Percentiles rank a stretch among this genome's conserved stretches.
Conservation (phyloP, 2,888 invertebrate genomes). For the Acanthosepion lycidas region DNA sequence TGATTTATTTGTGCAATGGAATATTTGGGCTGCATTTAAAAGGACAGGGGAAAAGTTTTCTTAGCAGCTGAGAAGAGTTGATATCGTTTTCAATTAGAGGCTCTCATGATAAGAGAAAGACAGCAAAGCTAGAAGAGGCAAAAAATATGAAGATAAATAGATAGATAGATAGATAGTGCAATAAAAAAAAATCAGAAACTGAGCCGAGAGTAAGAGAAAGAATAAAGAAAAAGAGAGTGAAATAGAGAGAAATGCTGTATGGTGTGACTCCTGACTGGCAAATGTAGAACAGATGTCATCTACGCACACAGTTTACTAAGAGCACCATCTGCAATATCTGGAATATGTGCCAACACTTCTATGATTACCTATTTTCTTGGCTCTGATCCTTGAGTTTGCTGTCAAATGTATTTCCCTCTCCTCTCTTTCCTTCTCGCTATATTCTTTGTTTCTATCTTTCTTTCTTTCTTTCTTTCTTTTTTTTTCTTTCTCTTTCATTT, state of each 20-base stretch:
- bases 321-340: background rate
- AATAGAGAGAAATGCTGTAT: background rate
- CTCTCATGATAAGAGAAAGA: background rate
- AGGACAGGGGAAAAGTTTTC: background rate
- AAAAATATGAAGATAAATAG: background rate
- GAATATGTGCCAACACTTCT: background rate
- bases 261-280: background rate
- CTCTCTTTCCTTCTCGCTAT: background rate
- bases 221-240: too few species aligned
- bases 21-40: background rate
- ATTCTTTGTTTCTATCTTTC: background rate
- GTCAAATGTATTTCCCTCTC: too few species aligned
- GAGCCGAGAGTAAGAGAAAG: background rate
- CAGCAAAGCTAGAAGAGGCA: background rate
- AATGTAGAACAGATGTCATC: conserved; percentile 1
- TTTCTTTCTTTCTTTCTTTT: background rate
- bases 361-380: background rate
- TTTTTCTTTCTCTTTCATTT: background rate
- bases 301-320: background rate
- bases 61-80: background rate
- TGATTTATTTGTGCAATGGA: background rate
- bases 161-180: background rate
- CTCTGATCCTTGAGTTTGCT: background rate
- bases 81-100: background rate
- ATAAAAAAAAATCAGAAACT: background rate